phyloP scores from a whole-genome alignment of 2,888 invertebrate genomes.

The Choristoneura rosaceana region DNA sequence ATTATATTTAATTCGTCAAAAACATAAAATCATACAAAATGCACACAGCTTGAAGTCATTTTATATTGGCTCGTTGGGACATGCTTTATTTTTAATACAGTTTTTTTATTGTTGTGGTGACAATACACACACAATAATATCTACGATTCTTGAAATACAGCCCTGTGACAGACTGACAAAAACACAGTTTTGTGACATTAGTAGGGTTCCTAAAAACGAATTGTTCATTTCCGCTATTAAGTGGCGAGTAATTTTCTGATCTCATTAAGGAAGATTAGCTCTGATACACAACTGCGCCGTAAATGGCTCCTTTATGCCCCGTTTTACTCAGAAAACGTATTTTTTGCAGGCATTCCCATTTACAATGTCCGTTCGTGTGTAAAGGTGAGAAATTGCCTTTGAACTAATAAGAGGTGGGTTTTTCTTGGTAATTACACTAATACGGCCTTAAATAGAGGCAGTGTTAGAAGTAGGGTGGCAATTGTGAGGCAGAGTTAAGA shows the following conservation, averaged over 20 bases:
- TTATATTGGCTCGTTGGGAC: no score
- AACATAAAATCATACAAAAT: no score
- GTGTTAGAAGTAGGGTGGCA: slow-evolving; percentile 43
- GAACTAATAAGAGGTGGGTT: slow-evolving; percentile 54
- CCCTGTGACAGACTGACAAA: no score
- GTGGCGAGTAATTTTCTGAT: not conserved
- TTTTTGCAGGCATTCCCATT: slow-evolving; percentile 41
- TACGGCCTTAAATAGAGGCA: slow-evolving; percentile 45
- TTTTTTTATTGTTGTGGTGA: no score
- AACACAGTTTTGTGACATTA: not conserved
- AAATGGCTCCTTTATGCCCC: slow-evolving; percentile 4
- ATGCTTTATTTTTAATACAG: no score
- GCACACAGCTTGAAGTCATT: no score
- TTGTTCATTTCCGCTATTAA: not conserved
- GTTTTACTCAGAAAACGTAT: slow-evolving; percentile 17
- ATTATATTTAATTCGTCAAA: no score
- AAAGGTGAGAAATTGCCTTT: slow-evolving; percentile 51
- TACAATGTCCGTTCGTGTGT: slow-evolving; percentile 50
- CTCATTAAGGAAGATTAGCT: slow-evolving; percentile 1
- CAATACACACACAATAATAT: no score
- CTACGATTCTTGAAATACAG: no score
- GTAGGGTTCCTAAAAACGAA: not conserved
- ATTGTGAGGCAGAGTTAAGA: slow-evolving; percentile 34
- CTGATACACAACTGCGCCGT: not conserved
- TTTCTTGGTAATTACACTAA: slow-evolving; percentile 52